Conservation (phyloP, 2,888 invertebrate species). For the Cheilosia urbana region DNA sequence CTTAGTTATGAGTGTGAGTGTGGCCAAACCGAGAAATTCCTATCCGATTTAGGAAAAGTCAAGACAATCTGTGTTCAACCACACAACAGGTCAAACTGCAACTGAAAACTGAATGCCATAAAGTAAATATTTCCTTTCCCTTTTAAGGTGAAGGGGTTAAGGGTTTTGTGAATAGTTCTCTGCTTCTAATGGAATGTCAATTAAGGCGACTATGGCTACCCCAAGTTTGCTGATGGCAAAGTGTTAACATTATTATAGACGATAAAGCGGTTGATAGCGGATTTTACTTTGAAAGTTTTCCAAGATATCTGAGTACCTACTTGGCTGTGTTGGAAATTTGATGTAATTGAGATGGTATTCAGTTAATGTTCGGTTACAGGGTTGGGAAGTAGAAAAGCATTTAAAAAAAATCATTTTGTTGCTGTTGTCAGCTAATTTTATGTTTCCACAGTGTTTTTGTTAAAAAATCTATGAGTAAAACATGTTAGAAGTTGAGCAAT, state of each 20-base stretch:
- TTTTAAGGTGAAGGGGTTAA: neutral
- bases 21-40: constrained; percentile 2
- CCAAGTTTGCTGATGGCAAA: neutral
- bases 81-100: neutral
- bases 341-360: too few species aligned
- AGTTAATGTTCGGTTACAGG: too few species aligned
- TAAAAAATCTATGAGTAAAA: neutral
- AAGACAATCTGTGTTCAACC: constrained; percentile 5
- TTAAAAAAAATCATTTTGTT: too few species aligned
- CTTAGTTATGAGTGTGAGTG: neutral
- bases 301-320: neutral
- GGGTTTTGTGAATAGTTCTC: neutral
- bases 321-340: too few species aligned
- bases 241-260: neutral
- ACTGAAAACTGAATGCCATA: neutral
- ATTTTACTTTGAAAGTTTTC: constrained; percentile 5
- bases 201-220: neutral
- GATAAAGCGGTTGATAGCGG: neutral
- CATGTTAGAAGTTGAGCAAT: too few species aligned
- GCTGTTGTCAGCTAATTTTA: too few species aligned
- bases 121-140: constrained; percentile 5
- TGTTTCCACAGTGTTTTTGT: too few species aligned
- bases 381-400: too few species aligned
- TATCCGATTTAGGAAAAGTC: neutral
- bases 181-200: constrained; percentile 24